A percentile compares a stretch with the other conserved stretches of the same genome.
Conservation (phyloP, 2,113 vertebrate species). For the Dendropsophus ebraccatus region DNA sequence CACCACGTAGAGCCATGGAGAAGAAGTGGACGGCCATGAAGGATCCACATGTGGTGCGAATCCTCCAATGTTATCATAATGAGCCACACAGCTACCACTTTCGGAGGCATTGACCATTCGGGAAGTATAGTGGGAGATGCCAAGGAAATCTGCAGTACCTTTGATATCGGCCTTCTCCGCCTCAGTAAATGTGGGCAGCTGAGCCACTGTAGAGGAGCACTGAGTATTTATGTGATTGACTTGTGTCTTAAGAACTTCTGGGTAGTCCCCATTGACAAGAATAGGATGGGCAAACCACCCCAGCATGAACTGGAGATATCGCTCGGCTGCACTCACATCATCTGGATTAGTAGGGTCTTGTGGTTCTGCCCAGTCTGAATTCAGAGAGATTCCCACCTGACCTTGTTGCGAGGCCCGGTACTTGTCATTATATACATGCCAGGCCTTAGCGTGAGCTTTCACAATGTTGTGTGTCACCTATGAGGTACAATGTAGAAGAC, state of each 20-base stretch:
- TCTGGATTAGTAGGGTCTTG: constrained; percentile 66
- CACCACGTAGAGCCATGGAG: constrained; percentile 81
- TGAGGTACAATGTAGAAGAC: neutral
- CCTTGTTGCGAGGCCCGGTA: constrained; percentile 82
- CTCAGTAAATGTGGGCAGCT: constrained; percentile 81
- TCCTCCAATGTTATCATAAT: constrained; percentile 78
- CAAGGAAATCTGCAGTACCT: constrained; percentile 92
- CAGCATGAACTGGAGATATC: constrained; percentile 90
- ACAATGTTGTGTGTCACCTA: constrained; percentile 90
- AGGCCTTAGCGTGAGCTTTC: constrained; percentile 89
- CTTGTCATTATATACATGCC: constrained; percentile 84
- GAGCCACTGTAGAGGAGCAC: constrained; percentile 73
- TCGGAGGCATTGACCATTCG: constrained; percentile 70
- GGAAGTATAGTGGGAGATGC: constrained; percentile 91
- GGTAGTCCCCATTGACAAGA: constrained; percentile 91
- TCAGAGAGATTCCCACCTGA: constrained; percentile 87
- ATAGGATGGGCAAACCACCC: constrained; percentile 96
- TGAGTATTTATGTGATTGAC: constrained; percentile 73
- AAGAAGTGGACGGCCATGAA: constrained; percentile 79
- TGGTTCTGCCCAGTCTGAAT: constrained; percentile 92
- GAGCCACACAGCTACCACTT: constrained; percentile 70
- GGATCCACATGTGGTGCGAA: constrained; percentile 79
- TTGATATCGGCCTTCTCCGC: constrained; percentile 79
- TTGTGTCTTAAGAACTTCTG: constrained; percentile 78
- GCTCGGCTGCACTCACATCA: constrained; percentile 82